phyloP scores from a whole-genome alignment of 2,797 vertebrate genomes.

The Anniella stebbinsi region DNA sequence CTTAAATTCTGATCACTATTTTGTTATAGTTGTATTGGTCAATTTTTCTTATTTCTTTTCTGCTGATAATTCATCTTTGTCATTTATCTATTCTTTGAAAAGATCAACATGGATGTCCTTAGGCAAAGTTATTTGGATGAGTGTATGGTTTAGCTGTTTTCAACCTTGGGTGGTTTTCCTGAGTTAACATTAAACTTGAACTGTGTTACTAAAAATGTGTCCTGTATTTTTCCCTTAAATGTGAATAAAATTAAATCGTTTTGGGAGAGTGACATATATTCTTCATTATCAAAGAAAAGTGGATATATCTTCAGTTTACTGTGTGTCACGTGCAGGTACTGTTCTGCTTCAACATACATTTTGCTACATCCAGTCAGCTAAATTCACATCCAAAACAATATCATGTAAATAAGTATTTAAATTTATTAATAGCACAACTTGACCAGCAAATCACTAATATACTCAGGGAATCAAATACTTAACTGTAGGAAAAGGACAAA shows the following conservation, averaged over 20 bases:
- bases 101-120: slow-evolving; percentile 55
- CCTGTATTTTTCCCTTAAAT: slow-evolving; percentile 19
- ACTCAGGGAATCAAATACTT: not conserved
- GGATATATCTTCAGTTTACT: not conserved
- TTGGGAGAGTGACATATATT: not conserved
- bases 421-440: not conserved
- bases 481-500: not conserved
- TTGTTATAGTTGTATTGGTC: not conserved
- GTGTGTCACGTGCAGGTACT: not conserved
- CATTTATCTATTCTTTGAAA: slow-evolving; percentile 34
- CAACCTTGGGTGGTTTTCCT: slow-evolving; percentile 36
- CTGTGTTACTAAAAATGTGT: slow-evolving; percentile 5
- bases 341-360: not conserved
- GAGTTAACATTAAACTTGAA: slow-evolving; percentile 68
- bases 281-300: not conserved
- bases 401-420: not conserved
- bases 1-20: not conserved
- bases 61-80: slow-evolving; percentile 18
- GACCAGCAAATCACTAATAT: not conserved
- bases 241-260: not conserved
- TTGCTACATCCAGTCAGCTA: not conserved
- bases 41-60: not conserved
- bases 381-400: not conserved
- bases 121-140: slow-evolving; percentile 46
- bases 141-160: slow-evolving; percentile 34